Conservation (phyloP, 2,113 vertebrate species). For the Cnemophilus loriae region DNA sequence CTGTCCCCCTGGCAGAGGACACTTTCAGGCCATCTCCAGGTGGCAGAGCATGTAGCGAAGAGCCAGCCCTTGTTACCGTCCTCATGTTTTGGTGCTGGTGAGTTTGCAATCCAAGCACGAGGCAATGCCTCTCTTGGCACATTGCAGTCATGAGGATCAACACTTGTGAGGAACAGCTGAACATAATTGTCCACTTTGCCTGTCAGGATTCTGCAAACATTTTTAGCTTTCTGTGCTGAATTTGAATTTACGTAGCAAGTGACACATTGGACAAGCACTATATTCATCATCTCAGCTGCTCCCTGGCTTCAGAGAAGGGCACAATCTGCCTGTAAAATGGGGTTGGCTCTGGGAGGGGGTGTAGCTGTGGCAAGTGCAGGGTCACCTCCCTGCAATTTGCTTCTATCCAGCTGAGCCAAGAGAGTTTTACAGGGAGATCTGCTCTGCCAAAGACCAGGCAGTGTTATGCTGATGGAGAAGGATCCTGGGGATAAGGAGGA, state of each 20-base stretch:
- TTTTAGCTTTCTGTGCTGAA: conserved; percentile 45
- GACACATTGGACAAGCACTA: conserved; percentile 38
- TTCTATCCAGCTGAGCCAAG: not conserved
- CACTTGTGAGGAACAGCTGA: conserved; percentile 20
- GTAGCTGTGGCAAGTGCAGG: not conserved
- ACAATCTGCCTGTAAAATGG: not conserved
- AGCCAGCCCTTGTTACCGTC: not conserved
- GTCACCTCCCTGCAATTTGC: not conserved
- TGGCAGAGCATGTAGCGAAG: not conserved
- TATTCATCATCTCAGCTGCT: conserved; percentile 44
- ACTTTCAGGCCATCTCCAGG: not conserved
- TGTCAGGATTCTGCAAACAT: conserved; percentile 41
- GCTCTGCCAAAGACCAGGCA: not conserved
- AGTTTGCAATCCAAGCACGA: conserved; percentile 23
- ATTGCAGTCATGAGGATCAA: not conserved
- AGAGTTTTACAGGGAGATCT: not conserved
- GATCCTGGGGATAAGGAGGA: not conserved
- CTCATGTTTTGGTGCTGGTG: not conserved
- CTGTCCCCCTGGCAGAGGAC: not conserved
- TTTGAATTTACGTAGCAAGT: conserved; percentile 41
- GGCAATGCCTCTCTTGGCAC: not conserved
- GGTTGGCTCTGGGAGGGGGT: not conserved
- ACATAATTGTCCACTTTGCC: conserved; percentile 38
- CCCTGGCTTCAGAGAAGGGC: not conserved
- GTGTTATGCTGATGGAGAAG: not conserved